Conservation (phyloP, 2,888 invertebrate species). For the Campaea margaritaria region DNA sequence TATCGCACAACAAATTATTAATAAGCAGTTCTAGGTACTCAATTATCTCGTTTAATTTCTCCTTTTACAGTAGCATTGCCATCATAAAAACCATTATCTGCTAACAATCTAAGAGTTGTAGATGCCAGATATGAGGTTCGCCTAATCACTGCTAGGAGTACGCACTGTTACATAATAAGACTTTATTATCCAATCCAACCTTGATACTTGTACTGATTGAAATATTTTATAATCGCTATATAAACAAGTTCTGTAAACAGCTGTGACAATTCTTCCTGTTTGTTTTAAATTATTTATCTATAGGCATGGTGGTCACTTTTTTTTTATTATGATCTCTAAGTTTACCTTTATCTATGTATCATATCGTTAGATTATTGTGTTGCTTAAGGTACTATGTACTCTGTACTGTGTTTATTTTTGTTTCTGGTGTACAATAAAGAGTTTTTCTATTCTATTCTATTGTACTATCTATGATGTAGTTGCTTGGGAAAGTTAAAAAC, state of each 20-base stretch:
- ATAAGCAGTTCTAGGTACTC: constrained; percentile 48
- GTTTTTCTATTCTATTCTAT: no score
- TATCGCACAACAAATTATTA: constrained; percentile 51
- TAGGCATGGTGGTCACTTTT: constrained; percentile 17
- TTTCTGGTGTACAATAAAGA: no score
- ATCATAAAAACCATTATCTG: constrained; percentile 62
- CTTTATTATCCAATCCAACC: constrained; percentile 55
- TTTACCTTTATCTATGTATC: no score
- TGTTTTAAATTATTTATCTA: constrained; percentile 38
- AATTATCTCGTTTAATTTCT: constrained; percentile 59
- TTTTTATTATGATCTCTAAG: constrained; percentile 11
- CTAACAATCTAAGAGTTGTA: constrained; percentile 55
- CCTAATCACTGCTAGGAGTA: constrained; percentile 70
- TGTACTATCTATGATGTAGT: no score
- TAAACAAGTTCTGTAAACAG: constrained; percentile 53
- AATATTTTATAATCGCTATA: constrained; percentile 61
- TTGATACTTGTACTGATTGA: constrained; percentile 75
- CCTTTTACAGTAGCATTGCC: constrained; percentile 67
- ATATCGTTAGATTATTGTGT: no score
- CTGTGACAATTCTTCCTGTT: constrained; percentile 49
- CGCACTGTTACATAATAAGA: constrained; percentile 35
- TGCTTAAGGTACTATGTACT: no score
- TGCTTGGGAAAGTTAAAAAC: no score
- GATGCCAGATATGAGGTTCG: constrained; percentile 46
- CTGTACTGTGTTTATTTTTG: no score